A percentile compares a stretch with the other conserved stretches of the same genome.
Evolutionary conservation across 2,888 invertebrate genomes (phyloP).

Genomic region (Habroteleia sp.): DNA sequence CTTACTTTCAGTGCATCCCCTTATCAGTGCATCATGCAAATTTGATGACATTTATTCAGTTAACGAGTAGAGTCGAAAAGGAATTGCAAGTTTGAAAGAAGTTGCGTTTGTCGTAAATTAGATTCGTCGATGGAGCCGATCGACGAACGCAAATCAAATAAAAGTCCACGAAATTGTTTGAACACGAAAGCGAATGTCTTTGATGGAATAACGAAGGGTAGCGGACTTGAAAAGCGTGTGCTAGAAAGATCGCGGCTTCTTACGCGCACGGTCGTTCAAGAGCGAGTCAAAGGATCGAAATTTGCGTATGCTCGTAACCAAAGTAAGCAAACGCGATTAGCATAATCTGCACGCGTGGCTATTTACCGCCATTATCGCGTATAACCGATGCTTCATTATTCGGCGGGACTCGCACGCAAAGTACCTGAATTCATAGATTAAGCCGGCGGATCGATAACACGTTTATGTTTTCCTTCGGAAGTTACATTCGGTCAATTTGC

Average conservation of each 20-base stretch:
- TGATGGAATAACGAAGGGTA: slow-evolving; percentile 16
- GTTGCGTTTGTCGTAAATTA: slow-evolving; percentile 14
- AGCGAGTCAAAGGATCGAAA: slow-evolving; percentile 18
- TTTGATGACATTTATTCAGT: slow-evolving; percentile 13
- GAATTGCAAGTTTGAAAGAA: slow-evolving; percentile 17
- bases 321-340: slow-evolving; percentile 51
- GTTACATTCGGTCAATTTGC: slow-evolving; percentile 48
- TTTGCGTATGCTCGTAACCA: slow-evolving; percentile 25
- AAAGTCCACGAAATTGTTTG: slow-evolving; percentile 10
- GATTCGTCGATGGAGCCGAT: slow-evolving; percentile 10
- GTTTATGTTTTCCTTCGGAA: slow-evolving; percentile 56
- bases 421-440: slow-evolving; percentile 49
- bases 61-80: slow-evolving; percentile 13
- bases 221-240: slow-evolving; percentile 3
- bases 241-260: slow-evolving; percentile 19
- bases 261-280: slow-evolving; percentile 21
- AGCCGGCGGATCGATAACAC: slow-evolving; percentile 52
- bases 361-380: slow-evolving; percentile 55
- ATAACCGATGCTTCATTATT: slow-evolving; percentile 40
- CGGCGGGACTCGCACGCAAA: slow-evolving; percentile 43
- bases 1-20: not conserved
- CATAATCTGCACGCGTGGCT: slow-evolving; percentile 55
- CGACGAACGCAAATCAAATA: slow-evolving; percentile 27
- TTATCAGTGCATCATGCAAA: slow-evolving; percentile 19
- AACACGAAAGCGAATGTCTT: slow-evolving; percentile 15